Evolutionary conservation across 92 coral and sea anemone genomes (phyloP).

Genomic region (Scolanthus callimorphus): DNA sequence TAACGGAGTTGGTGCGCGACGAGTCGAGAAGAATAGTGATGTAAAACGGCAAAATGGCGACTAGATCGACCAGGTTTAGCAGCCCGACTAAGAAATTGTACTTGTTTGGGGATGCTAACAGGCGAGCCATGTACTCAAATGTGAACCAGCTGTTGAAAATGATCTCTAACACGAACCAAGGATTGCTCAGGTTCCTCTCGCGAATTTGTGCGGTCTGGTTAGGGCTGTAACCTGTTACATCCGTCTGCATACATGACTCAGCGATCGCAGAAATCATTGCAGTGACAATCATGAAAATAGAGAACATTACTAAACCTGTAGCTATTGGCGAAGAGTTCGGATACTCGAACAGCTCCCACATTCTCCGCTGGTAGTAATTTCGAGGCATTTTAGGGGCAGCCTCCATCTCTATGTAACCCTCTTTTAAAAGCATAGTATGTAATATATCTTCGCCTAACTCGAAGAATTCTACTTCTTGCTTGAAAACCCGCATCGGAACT

Average conservation of each 20-base stretch:
- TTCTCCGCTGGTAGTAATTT: conserved; percentile 57
- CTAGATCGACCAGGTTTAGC: conserved; percentile 62
- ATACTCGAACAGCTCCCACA: conserved; percentile 96
- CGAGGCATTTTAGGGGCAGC: conserved; percentile 49
- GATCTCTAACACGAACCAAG: conserved; percentile 74
- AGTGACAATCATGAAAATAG: conserved; percentile 66
- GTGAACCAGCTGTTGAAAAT: conserved; percentile 78
- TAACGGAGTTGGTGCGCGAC: conserved; percentile 48
- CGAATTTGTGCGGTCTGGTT: not conserved
- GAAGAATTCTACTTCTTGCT: conserved; percentile 90
- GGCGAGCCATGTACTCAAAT: conserved; percentile 56
- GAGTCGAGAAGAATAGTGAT: conserved; percentile 30
- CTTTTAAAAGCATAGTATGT: conserved; percentile 65
- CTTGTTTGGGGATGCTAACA: conserved; percentile 64
- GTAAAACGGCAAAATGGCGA: conserved; percentile 73
- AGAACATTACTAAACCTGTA: conserved; percentile 61
- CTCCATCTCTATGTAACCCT: conserved; percentile 71
- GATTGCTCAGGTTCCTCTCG: conserved; percentile 2
- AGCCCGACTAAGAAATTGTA: conserved; percentile 45
- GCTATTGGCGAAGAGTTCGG: conserved; percentile 87
- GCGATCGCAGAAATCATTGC: conserved; percentile 66
- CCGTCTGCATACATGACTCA: conserved; percentile 51
- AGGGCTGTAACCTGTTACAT: not conserved
- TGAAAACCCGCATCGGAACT: conserved; percentile 84
- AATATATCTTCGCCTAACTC: conserved; percentile 88